Base-by-base conservation (phyloP, 2,888 invertebrate genomes). In the Dilophus febrilis region DNA sequence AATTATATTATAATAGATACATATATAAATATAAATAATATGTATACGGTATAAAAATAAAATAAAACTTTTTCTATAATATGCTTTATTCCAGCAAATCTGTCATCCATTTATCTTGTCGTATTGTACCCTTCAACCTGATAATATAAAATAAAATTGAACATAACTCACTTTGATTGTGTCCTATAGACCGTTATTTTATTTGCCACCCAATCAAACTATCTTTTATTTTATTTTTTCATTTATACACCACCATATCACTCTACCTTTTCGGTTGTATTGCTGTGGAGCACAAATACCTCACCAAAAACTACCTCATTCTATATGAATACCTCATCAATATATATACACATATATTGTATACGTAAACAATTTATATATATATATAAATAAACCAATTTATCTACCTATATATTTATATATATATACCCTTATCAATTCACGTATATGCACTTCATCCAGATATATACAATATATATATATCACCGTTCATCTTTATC, bases 81-180 rank as follows among this genome's bases (percentile, higher is more conserved):
- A 29, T 37, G 18, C 13, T 29, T 37, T 30, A 29, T 37, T 19
- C 14, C 19, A 14, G 35, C 27, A 37, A 37, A 37, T 27, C 37
- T 28, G 37, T 30, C 37, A 37, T 4, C 30, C 38, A 38, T 38
- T 38, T 38, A 38, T 38, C 38, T 28, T 38, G 18, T 19, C 12
- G 22, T 32, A 38, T 28, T 13, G 22, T n/a, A 37, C 37, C 19
- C 29, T 19, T 38, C 32, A 38, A 38, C 38, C 32, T 38, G 38
- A 38, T 32, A 38, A 38, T 38, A 38, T 32, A 32, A 38, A 38
- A 38, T 38, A 32, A 38, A 38, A 38, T 38, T 32, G 38, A 38
- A 38, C 38, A 38, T 38, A 38, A 38, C 28, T 38, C 38, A 38
- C 38, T 38, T 32, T 26, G 38, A 38, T 38, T 38, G 32, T 37